Conservation (phyloP, 2,888 invertebrate species). For the Pandemis cinnamomeana region DNA sequence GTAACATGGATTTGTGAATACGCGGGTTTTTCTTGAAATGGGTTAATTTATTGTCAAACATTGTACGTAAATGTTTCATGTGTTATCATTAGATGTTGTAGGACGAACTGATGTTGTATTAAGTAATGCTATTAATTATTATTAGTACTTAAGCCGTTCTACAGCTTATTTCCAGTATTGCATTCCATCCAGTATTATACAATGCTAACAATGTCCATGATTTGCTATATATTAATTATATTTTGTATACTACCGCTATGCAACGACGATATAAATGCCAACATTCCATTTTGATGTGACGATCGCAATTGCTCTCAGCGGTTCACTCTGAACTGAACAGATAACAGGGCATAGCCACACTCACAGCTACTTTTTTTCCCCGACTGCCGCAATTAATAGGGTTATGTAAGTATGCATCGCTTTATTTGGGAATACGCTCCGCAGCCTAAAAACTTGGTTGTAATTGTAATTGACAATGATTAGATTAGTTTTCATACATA, state of each 20-base stretch:
- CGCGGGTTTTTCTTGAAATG: background rate
- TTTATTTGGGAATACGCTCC: too few relatives aligned
- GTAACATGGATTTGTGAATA: too few relatives aligned
- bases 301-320: background rate
- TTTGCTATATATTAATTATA: conserved; percentile 43
- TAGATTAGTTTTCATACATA: too few relatives aligned
- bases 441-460: too few relatives aligned
- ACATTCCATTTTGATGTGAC: conserved; percentile 54
- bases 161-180: conserved; percentile 19
- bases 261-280: conserved; percentile 59
- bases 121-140: background rate
- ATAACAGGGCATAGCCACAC: too few relatives aligned
- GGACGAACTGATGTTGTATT: background rate
- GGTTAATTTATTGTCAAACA: background rate
- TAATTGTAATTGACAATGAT: too few relatives aligned
- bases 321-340: background rate
- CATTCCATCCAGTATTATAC: conserved; percentile 35
- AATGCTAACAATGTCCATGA: conserved; percentile 9
- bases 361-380: too few relatives aligned
- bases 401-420: too few relatives aligned
- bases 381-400: too few relatives aligned
- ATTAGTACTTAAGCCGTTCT: conserved; percentile 24
- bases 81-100: background rate
- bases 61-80: background rate
- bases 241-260: conserved; percentile 38